Percentiles rank a stretch among this genome's conserved stretches.
Evolutionary conservation across 2,797 vertebrate genomes (phyloP).

Genomic region (Hemibagrus guttatus): DNA sequence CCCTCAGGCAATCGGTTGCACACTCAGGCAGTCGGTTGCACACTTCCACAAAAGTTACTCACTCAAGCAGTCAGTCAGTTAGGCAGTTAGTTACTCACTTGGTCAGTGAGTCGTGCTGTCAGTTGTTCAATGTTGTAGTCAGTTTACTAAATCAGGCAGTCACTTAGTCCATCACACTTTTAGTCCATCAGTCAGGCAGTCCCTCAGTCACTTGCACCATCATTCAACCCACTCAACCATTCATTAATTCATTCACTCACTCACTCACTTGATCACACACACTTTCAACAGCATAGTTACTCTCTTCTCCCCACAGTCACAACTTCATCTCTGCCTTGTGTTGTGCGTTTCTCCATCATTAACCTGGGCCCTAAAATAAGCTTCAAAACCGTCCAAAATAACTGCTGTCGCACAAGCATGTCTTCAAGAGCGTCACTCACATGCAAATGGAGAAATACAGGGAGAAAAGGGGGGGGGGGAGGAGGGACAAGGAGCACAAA

Average conservation of each 20-base stretch:
- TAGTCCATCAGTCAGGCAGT: not conserved
- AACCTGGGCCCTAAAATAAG: constrained; percentile 51
- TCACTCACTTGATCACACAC: not conserved
- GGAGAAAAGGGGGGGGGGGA: constrained; percentile 1
- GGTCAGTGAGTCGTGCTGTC: not conserved
- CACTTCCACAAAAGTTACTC: too few relatives aligned
- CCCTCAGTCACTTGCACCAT: not conserved
- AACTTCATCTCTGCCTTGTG: not conserved
- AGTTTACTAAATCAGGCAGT: too few relatives aligned
- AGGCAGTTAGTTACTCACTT: too few relatives aligned
- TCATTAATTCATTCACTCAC: too few relatives aligned
- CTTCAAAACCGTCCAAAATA: constrained; percentile 52
- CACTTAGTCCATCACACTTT: not conserved
- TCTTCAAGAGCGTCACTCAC: constrained; percentile 25
- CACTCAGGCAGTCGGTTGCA: too few relatives aligned
- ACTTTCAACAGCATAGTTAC: not conserved
- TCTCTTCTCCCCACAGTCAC: not conserved
- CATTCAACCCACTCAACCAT: not conserved
- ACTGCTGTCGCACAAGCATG: constrained; percentile 20
- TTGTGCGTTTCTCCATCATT: constrained; percentile 3
- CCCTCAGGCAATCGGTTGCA: too few relatives aligned
- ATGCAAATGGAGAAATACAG: constrained; percentile 2
- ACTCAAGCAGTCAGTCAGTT: not conserved
- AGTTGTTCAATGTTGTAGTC: not conserved
- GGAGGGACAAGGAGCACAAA: constrained; percentile 35